These are phyloP conservation scores for Cantharis lateralis DNA, from an alignment of 2,888 invertebrate species.

Conservation along the genomic window DNA sequence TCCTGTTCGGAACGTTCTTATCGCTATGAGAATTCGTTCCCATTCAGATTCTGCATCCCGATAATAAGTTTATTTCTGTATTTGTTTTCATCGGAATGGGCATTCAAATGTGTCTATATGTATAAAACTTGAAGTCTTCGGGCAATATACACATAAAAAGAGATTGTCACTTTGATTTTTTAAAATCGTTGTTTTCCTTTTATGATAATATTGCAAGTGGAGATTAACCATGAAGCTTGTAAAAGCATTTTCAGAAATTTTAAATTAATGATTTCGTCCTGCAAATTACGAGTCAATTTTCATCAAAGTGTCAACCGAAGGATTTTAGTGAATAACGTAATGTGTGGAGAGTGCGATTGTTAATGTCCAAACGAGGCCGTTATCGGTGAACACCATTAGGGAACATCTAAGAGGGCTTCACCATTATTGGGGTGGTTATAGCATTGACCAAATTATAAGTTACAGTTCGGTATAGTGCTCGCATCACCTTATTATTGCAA, in stretches of 20 bases:
- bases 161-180: not conserved
- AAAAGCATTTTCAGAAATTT: not conserved
- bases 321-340: constrained; percentile 21
- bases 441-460: constrained; percentile 51
- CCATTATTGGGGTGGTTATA: constrained; percentile 42
- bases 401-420: constrained; percentile 44
- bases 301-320: constrained; percentile 19
- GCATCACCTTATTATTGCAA: constrained; percentile 46
- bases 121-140: not conserved
- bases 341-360: constrained; percentile 32
- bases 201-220: not conserved
- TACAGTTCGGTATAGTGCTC: constrained; percentile 45
- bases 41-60: constrained; percentile 37
- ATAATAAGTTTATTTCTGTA: constrained; percentile 36
- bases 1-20: constrained; percentile 42
- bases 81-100: constrained; percentile 21
- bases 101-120: constrained; percentile 8
- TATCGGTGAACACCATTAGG: constrained; percentile 46
- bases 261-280: not conserved
- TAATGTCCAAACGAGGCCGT: constrained; percentile 36
- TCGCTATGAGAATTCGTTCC: constrained; percentile 32
- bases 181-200: not conserved
- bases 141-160: not conserved
- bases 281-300: constrained; percentile 12
- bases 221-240: not conserved